A percentile compares a stretch with the other conserved stretches of the same genome.
phyloP scores from a whole-genome alignment of 2,113 vertebrate species.

The Eidolon helvum region DNA sequence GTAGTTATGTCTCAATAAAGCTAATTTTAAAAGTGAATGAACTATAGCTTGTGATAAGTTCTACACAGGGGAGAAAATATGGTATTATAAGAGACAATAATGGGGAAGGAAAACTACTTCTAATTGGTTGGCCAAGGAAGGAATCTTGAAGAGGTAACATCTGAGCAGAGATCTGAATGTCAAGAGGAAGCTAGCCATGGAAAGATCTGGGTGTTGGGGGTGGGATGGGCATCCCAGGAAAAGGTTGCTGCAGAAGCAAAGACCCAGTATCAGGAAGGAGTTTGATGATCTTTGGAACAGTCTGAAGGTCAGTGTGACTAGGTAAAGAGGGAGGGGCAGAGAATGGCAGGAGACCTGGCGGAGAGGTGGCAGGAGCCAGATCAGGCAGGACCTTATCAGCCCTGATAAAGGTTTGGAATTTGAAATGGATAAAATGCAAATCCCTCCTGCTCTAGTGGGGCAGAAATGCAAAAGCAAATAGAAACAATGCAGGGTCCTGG shows the following conservation, averaged over 20 bases:
- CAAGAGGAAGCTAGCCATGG: neutral
- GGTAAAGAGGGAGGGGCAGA: neutral
- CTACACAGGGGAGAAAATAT: neutral
- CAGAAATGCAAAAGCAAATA: constrained; percentile 24
- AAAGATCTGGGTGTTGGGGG: neutral
- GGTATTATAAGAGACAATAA: neutral
- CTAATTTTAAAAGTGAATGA: neutral
- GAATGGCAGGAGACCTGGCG: neutral
- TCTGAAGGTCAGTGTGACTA: neutral
- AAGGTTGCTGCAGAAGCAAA: neutral
- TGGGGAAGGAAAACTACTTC: neutral
- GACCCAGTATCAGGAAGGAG: neutral
- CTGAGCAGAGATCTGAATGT: neutral
- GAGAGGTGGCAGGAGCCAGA: neutral
- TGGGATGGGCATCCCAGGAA: neutral
- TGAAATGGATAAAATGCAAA: constrained; percentile 19
- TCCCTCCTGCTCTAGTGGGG: neutral
- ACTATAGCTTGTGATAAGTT: neutral
- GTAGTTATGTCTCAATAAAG: neutral
- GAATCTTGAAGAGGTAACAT: neutral
- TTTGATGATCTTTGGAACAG: neutral
- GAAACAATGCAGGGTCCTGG: neutral
- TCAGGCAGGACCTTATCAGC: neutral
- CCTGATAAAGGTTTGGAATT: constrained; percentile 31
- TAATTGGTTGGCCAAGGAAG: neutral